phyloP scores from a whole-genome alignment of 1,140 invertebrate genomes.

The Orchestia grillus region DNA sequence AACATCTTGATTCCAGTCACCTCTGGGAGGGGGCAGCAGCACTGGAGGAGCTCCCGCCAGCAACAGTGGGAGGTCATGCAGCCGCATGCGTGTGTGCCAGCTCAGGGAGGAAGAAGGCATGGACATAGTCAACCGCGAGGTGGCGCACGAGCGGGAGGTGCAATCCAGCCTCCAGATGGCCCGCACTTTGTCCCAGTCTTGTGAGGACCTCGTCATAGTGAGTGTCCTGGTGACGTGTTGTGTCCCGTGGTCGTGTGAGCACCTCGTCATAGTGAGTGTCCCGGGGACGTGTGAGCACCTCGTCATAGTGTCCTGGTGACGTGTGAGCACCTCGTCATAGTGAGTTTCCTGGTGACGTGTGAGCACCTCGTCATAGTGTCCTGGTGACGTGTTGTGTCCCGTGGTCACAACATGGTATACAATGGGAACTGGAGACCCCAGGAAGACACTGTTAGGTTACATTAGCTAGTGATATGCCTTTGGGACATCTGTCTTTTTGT shows the following conservation, averaged over 20 bases:
- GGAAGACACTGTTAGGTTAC: too few relatives aligned
- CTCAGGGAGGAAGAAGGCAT: constrained; percentile 58
- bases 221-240: constrained; percentile 59
- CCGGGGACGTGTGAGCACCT: neutral
- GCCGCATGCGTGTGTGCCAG: constrained; percentile 59
- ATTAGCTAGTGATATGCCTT: too few relatives aligned
- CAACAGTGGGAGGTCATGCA: constrained; percentile 26
- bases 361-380: constrained; percentile 60
- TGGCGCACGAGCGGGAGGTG: constrained; percentile 57
- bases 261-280: neutral
- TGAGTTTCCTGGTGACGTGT: constrained; percentile 56
- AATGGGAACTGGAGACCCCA: neutral
- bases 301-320: constrained; percentile 34
- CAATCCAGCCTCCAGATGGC: constrained; percentile 59
- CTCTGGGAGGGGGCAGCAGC: constrained; percentile 4
- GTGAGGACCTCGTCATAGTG: constrained; percentile 59
- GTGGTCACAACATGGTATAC: neutral
- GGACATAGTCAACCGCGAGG: constrained; percentile 59
- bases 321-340: constrained; percentile 57
- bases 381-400: neutral
- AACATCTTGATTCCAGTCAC: neutral
- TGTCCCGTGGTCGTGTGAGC: constrained; percentile 61
- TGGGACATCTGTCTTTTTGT: too few relatives aligned
- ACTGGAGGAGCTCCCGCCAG: neutral
- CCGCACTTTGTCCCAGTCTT: constrained; percentile 57